These are phyloP conservation scores for human DNA, from an alignment of 2,113 vertebrate genomes.

Conservation along the genomic window GRCh38 chr16:14115001-14115500, in stretches of 20 bases:
- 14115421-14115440: neutral
- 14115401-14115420: neutral
- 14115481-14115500: neutral
- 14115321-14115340: neutral
- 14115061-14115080: neutral
- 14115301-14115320: neutral
- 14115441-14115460: neutral
- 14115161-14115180: neutral
- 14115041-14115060: neutral
- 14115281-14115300: neutral
- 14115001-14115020: neutral
- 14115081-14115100: neutral
- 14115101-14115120: neutral
- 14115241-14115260: neutral
- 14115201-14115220: neutral
- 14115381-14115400: neutral
- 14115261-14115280: slow-evolving; percentile 51
- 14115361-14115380: slow-evolving; percentile 16
- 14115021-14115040: neutral
- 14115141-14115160: neutral
- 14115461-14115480: neutral
- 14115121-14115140: neutral
- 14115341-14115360: neutral
- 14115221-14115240: neutral
- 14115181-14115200: neutral